Evolutionary conservation across 2,797 vertebrate species (phyloP), one percentile per base, ranked within the genome.

Genomic region (Melanotaenia maccullochi): DNA sequence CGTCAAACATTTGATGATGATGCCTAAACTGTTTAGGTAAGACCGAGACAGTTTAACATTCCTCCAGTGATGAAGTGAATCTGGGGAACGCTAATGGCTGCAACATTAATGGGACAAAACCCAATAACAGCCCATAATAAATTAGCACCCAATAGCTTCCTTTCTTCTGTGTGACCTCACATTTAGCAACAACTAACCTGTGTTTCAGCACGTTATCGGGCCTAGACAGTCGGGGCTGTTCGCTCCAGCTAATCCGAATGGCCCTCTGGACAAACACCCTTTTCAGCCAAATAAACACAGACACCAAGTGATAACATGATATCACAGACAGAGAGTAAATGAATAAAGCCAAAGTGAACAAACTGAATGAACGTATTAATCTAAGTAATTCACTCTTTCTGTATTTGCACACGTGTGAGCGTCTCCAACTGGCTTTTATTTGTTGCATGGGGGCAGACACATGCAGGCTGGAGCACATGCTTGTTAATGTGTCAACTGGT

Each of bases 401-500:
- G 47, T 44, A 4, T 82, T 52, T 66, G 64, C 63, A 54, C 20
- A 5, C 44, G 44, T 52, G 62, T 54, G 63, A 73, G 60, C 40
- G 4, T 67, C 42, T 49, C 83, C 90, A 85, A 79, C 86, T 90
- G 91, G 76, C 66, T 85, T 79, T 79, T 72, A 90, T 91, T 91
- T 86, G 68, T 33, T 66, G 66, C 68, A 73, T 58, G 55, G 72
- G 68, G 71, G 70, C 60, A 68, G 78, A 85, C 71, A 73, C 65
- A 61, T 42, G 49, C 74, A 73, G 86, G 73, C 84, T 82, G 79
- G 87, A 79, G 89, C 87, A 87, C 71, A 87, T 16, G 82, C 86
- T 81, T 81, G 83, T 90, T 92, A 92, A 92, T 87, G 80, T 87
- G 89, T 90, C 85, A 83, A 87, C 78, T 88, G 74, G 61, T 90